These are phyloP conservation scores for Iselma pallidipennis DNA, from an alignment of 2,888 invertebrate genomes.

Conservation along the genomic window DNA sequence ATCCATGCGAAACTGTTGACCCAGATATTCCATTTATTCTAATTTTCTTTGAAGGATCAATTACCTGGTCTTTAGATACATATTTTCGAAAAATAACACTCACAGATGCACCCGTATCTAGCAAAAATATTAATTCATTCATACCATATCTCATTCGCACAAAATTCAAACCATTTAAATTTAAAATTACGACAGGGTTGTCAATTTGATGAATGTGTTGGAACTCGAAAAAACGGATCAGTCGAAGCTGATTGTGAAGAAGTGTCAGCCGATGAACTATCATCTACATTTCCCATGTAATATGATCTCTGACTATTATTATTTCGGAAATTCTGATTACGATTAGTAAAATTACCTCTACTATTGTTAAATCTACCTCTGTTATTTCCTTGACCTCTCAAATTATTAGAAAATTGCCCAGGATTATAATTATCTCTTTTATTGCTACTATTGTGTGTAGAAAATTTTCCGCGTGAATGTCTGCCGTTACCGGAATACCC, in stretches of 20 bases:
- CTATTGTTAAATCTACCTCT: background rate
- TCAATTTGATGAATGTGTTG: background rate
- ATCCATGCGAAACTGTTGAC: background rate
- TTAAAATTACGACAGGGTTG: conserved; percentile 2
- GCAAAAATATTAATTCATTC: conserved; percentile 8
- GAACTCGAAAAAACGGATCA: conserved; percentile 9
- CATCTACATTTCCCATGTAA: background rate
- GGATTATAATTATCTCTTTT: background rate
- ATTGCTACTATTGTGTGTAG: too few species aligned
- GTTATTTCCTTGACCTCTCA: background rate
- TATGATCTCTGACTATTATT: conserved; percentile 2
- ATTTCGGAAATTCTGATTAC: conserved; percentile 1
- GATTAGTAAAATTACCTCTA: background rate
- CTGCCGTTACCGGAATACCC: background rate
- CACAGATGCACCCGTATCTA: conserved; percentile 18
- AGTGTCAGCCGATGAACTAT: too few species aligned
- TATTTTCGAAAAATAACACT: conserved; percentile 10
- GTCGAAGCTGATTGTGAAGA: too few species aligned
- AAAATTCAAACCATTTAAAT: conserved; percentile 10
- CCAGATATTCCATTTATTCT: conserved; percentile 5
- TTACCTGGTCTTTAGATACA: conserved; percentile 3
- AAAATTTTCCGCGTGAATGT: too few species aligned
- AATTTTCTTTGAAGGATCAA: conserved; percentile 1
- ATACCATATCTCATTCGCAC: background rate
- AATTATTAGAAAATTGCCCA: background rate